These are phyloP conservation scores for Dendrophyllia cribrosa DNA, from an alignment of 64 coral and sea anemone genomes.

Conservation along the genomic window DNA sequence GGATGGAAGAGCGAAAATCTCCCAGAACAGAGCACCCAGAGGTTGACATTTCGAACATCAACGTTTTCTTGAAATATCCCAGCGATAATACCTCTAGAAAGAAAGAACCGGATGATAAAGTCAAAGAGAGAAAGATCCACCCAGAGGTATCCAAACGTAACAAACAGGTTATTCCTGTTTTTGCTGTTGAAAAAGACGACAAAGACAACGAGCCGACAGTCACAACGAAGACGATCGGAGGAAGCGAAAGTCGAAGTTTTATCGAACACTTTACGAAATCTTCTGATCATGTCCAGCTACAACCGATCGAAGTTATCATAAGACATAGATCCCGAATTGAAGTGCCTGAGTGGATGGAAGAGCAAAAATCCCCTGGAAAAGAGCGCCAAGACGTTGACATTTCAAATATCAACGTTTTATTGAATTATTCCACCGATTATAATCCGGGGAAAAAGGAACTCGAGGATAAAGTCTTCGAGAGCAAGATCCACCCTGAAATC, in stretches of 20 bases:
- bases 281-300: not conserved
- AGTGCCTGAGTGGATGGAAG: not conserved
- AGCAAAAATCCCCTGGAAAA: not conserved
- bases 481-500: not conserved
- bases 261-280: not conserved
- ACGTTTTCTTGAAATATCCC: constrained; percentile 21
- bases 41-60: not conserved
- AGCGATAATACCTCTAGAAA: not conserved
- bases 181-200: not conserved
- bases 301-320: not conserved
- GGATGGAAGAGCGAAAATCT: constrained; percentile 11
- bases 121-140: not conserved
- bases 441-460: not conserved
- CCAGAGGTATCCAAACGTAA: not conserved
- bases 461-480: not conserved
- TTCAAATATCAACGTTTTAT: not conserved
- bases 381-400: not conserved
- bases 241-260: not conserved
- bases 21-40: not conserved
- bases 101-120: not conserved
- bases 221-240: not conserved
- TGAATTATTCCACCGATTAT: constrained; percentile 14
- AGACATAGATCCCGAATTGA: not conserved
- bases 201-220: not conserved
- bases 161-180: not conserved